Conservation (phyloP, 2,113 vertebrate genomes). For the Chrysemys picta region DNA sequence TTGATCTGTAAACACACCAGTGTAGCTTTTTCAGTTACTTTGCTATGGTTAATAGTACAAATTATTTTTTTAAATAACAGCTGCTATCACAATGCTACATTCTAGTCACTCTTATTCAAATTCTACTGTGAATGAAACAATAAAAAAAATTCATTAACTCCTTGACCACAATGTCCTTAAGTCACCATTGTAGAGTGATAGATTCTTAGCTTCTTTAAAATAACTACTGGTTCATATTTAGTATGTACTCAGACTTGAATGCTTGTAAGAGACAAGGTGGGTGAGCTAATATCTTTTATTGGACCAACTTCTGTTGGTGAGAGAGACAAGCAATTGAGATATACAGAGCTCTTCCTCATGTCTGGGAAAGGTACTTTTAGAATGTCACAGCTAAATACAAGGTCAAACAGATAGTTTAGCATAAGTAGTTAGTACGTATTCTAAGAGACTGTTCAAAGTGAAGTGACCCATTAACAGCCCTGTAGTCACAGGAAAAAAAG, state of each 20-base stretch:
- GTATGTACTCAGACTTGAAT: not conserved
- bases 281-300: not conserved
- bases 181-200: accelerated
- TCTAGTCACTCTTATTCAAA: not conserved
- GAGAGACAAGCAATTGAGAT: not conserved
- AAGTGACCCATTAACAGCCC: not conserved
- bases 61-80: not conserved
- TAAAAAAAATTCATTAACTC: not conserved
- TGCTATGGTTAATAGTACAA: not conserved
- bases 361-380: not conserved
- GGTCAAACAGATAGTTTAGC: not conserved
- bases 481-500: not conserved
- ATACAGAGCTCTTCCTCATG: not conserved
- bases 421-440: not conserved
- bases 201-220: not conserved
- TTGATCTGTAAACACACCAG: not conserved
- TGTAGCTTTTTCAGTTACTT: not conserved
- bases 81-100: not conserved
- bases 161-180: not conserved
- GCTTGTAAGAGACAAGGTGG: not conserved
- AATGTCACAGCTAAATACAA: not conserved
- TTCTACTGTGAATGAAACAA: not conserved
- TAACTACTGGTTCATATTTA: not conserved
- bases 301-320: not conserved
- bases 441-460: not conserved